phyloP scores from a whole-genome alignment of 2,113 vertebrate genomes.

The Melierax canorus region DNA sequence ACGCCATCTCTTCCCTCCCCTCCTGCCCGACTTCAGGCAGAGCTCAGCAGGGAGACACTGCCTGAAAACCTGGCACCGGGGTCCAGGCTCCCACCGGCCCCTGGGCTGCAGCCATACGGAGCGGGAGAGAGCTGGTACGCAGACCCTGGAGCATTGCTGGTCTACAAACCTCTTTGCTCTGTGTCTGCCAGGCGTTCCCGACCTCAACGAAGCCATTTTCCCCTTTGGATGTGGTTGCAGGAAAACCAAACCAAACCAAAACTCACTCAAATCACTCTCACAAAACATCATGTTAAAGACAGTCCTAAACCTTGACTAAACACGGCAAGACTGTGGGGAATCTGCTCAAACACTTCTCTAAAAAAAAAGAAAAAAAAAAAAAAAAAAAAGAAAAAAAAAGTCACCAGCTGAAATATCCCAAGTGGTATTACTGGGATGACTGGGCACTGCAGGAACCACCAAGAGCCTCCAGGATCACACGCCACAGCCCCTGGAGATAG shows the following conservation, averaged over 20 bases:
- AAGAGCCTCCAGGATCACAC: neutral
- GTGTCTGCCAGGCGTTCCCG: neutral
- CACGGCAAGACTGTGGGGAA: neutral
- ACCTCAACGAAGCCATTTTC: rapidly evolving
- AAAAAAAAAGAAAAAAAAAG: neutral
- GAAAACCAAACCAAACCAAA: constrained; percentile 42
- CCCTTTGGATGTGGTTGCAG: neutral
- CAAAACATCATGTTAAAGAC: neutral
- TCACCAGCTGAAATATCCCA: neutral
- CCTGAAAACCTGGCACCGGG: rapidly evolving
- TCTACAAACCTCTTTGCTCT: neutral
- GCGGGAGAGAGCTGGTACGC: rapidly evolving
- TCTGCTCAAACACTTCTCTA: neutral
- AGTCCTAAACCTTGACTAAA: constrained; percentile 31
- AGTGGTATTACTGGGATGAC: neutral
- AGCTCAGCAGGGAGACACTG: neutral
- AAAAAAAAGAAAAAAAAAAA: neutral
- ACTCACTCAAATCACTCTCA: neutral
- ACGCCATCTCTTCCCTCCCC: neutral
- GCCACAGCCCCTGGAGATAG: neutral
- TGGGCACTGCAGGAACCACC: neutral
- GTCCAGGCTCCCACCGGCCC: neutral
- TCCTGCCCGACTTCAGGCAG: neutral
- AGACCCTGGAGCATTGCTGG: neutral
- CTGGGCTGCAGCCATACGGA: rapidly evolving